These are phyloP conservation scores for Drosophila tanythrix DNA, from an alignment of 2,888 invertebrate genomes.

Conservation along the genomic window DNA sequence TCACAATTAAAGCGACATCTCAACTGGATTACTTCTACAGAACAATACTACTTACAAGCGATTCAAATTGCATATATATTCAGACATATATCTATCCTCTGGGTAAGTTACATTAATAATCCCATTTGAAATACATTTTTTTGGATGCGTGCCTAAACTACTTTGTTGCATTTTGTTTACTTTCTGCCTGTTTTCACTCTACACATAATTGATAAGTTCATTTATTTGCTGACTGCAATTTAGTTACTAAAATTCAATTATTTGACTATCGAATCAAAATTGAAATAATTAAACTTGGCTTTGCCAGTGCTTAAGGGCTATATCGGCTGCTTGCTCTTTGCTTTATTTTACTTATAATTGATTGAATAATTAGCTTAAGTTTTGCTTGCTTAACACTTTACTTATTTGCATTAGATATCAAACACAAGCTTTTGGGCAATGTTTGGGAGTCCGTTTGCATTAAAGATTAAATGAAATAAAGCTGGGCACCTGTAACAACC, in stretches of 20 bases:
- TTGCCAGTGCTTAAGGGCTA: not conserved
- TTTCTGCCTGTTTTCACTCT: not conserved
- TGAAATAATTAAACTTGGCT: not conserved
- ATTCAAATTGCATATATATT: constrained; percentile 4
- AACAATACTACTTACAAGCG: not conserved
- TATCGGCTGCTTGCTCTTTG: not conserved
- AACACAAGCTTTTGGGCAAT: not conserved
- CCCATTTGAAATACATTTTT: not conserved
- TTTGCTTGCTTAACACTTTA: constrained; percentile 27
- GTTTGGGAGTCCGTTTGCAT: constrained; percentile 36
- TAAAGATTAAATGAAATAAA: constrained; percentile 45
- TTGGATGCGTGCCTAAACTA: not conserved
- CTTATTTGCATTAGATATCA: constrained; percentile 32
- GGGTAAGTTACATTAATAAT: not conserved
- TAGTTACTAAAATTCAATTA: too few species aligned
- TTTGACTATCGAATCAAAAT: not conserved
- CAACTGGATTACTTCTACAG: constrained; percentile 39
- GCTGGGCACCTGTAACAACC: constrained; percentile 49
- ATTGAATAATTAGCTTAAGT: constrained; percentile 25
- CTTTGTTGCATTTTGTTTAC: not conserved
- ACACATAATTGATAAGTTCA: not conserved
- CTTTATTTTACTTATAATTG: constrained; percentile 5
- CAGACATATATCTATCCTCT: not conserved
- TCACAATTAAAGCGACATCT: constrained; percentile 43
- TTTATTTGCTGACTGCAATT: too few species aligned